These are phyloP conservation scores for Polyploca ridens DNA, from an alignment of 2,888 invertebrate species.

Conservation along the genomic window DNA sequence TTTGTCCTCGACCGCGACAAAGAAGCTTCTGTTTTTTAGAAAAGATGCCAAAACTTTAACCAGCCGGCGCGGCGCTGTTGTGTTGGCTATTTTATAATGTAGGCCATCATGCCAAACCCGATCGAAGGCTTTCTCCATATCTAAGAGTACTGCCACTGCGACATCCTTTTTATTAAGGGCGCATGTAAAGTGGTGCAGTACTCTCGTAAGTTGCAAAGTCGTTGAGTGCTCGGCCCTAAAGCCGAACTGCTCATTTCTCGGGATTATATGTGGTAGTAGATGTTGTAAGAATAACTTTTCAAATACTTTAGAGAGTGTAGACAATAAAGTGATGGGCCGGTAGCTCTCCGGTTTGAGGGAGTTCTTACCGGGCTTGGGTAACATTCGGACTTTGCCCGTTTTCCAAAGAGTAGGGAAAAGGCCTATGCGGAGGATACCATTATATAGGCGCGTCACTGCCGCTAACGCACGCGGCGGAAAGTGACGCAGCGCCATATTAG, in stretches of 20 bases:
- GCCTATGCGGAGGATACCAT: slow-evolving; percentile 28
- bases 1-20: slow-evolving; percentile 24
- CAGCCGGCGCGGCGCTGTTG: too few species aligned
- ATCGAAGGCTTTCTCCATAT: too few species aligned
- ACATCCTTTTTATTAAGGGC: slow-evolving; percentile 23
- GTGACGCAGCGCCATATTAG: slow-evolving; percentile 23
- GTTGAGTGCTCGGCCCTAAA: slow-evolving; percentile 35
- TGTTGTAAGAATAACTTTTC: slow-evolving; percentile 11
- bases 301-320: not conserved
- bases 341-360: not conserved
- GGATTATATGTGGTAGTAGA: slow-evolving; percentile 27
- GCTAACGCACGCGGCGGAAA: slow-evolving; percentile 22
- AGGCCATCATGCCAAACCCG: slow-evolving; percentile 32
- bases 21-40: slow-evolving; percentile 25
- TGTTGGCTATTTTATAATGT: too few species aligned
- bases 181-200: slow-evolving; percentile 29
- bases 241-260: slow-evolving; percentile 12
- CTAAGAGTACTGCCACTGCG: slow-evolving; percentile 32
- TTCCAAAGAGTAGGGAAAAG: slow-evolving; percentile 22
- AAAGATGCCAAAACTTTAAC: slow-evolving; percentile 27
- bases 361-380: not conserved
- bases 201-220: slow-evolving; percentile 35
- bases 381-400: slow-evolving; percentile 20
- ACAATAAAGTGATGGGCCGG: not conserved
- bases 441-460: slow-evolving; percentile 24